These are phyloP conservation scores for Atta cephalotes DNA, from an alignment of 1,140 invertebrate genomes.

Conservation along the genomic window DNA sequence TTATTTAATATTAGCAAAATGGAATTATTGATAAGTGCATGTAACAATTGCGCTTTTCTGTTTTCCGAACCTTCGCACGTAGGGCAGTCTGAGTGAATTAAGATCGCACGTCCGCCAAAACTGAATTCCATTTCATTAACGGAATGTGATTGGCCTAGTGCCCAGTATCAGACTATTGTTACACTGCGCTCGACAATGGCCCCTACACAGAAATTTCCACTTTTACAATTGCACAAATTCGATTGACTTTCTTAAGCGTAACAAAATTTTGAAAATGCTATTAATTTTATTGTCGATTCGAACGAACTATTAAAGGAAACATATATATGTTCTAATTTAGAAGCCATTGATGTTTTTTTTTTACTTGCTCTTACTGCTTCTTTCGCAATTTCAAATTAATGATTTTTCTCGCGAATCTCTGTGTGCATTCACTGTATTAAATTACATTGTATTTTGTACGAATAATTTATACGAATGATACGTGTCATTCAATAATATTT, in stretches of 20 bases:
- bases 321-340: constrained; percentile 32
- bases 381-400: constrained; percentile 10
- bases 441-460: constrained; percentile 35
- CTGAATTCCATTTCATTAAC: constrained; percentile 63
- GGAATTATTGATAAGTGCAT: constrained; percentile 4
- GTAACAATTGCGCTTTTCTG: neutral
- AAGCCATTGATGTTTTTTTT: neutral
- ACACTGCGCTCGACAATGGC: constrained; percentile 36
- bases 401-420: neutral
- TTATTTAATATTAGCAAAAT: neutral
- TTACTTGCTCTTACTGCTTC: neutral
- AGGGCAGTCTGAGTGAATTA: constrained; percentile 34
- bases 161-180: constrained; percentile 66
- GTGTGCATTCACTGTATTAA: neutral
- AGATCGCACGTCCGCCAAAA: constrained; percentile 64
- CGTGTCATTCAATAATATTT: constrained; percentile 24
- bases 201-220: constrained; percentile 26
- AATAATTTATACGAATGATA: neutral
- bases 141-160: constrained; percentile 71
- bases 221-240: constrained; percentile 61
- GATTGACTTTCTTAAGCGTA: constrained; percentile 38
- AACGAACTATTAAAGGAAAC: constrained; percentile 18
- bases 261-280: constrained; percentile 41
- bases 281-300: constrained; percentile 18
- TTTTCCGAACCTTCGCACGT: constrained; percentile 15